These are phyloP conservation scores for Anastrepha obliqua DNA, from an alignment of 1,140 invertebrate species.

Conservation along the genomic window DNA sequence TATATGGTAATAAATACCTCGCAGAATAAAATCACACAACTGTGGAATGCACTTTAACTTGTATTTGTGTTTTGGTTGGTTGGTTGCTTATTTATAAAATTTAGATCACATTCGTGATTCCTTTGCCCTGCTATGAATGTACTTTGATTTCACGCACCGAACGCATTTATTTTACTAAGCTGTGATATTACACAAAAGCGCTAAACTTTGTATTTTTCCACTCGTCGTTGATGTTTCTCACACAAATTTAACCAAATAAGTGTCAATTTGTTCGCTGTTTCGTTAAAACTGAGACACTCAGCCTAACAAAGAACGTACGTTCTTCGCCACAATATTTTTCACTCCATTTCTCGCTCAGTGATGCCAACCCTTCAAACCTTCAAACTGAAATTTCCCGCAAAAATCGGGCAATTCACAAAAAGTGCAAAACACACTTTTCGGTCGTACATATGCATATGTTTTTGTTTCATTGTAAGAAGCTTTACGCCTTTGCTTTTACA, in stretches of 20 bases:
- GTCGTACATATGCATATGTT: too few species aligned
- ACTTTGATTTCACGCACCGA: background rate
- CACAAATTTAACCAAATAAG: background rate
- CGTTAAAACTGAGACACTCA: conserved; percentile 22
- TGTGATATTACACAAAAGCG: background rate
- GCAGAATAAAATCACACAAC: background rate
- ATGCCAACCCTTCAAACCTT: background rate
- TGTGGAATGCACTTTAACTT: background rate
- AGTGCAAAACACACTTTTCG: too few species aligned
- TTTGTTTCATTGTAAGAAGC: too few species aligned
- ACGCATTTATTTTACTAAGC: background rate
- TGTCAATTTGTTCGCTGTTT: background rate
- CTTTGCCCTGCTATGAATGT: too few species aligned
- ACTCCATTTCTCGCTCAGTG: background rate
- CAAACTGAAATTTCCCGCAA: too few species aligned
- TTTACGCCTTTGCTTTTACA: too few species aligned
- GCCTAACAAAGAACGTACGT: too few species aligned
- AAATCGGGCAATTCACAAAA: background rate
- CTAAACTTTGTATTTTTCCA: background rate
- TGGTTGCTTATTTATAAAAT: background rate
- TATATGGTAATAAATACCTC: too few species aligned
- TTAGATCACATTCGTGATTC: background rate
- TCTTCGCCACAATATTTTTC: background rate
- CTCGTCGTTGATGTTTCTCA: background rate
- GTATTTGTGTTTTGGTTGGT: background rate